Base-by-base conservation (phyloP, 2,888 invertebrate species). In the Clistopyga incitator region DNA sequence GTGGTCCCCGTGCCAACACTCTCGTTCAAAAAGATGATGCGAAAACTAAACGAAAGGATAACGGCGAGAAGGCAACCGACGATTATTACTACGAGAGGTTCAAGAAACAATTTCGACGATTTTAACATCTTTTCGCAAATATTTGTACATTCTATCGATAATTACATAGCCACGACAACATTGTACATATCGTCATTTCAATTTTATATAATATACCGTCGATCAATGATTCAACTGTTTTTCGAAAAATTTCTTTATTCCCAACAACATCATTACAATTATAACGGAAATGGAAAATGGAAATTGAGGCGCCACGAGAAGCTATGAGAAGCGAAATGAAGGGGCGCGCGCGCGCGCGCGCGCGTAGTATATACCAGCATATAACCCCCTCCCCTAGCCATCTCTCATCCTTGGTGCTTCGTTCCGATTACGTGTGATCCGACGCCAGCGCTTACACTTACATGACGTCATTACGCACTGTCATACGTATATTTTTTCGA, bases 31-130 rank as follows among this genome's bases (percentile, higher is more conserved):
- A 88, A 93, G 94, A 94, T 93, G 94, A 85, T 93, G 94, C 79
- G 93, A 94, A 94, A 94, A 93, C 94, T 90, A 95, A 95, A 87
- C 94, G 95, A 91, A 95, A 96, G 93, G 95, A 96, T 3, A 96
- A 96, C 90, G 97, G 96, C 54, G 98, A 98, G 92, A 97, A 98
- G 89, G 99, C 99, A 0, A 98, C 99, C 0, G 99, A 99, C 93
- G 99, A 99, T 94, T 99, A 98, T 92, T 98, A 99, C 93, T 99
- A 98, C 94, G 99, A 99, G 93, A 97, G 97, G 92, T 99, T 99
- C 92, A 98, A 98, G 91, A 99, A 98, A 93, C 98, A 99, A 92
- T 98, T 99, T 94, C 95, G 98, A 88, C 95, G 98, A 94, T 98
- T 97, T 93, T 97, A 94, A 94, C 13, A 8, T n/a, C 25, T 38